Evolutionary conservation across 2,888 invertebrate species (phyloP).

Genomic region (Venusia cambrica): DNA sequence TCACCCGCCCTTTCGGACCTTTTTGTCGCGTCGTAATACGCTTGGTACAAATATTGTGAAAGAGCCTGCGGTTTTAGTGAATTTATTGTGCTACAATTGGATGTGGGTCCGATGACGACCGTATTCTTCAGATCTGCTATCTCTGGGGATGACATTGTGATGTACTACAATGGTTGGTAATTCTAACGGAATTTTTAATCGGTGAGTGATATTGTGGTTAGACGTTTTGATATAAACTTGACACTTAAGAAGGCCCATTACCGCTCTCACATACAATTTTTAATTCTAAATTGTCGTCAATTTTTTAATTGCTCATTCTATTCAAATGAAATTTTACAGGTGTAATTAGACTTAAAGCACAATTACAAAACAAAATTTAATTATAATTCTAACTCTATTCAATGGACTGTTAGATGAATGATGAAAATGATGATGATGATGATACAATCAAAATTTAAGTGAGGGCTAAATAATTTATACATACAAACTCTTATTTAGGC

Average conservation of each 20-base stretch:
- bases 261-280: no score
- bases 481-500: no score
- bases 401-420: no score
- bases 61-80: conserved; percentile 75
- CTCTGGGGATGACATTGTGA: conserved; percentile 10
- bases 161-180: conserved; percentile 8
- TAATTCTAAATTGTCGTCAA: no score
- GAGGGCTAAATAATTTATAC: no score
- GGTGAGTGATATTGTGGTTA: conserved; percentile 2
- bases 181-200: conserved; percentile 13
- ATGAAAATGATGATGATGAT: no score
- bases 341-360: no score
- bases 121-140: conserved; percentile 37
- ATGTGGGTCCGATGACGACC: conserved; percentile 56
- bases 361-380: no score
- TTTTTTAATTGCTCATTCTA: no score
- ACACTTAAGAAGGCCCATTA: not conserved
- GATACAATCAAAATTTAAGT: no score
- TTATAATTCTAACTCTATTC: no score
- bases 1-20: conserved; percentile 79
- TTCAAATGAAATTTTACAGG: no score
- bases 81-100: conserved; percentile 76
- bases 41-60: conserved; percentile 80
- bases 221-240: not conserved
- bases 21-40: conserved; percentile 72